A percentile compares a stretch with the other conserved stretches of the same genome.
Evolutionary conservation across 2,797 vertebrate genomes (phyloP).

Genomic region (Gallinago nigripennis): DNA sequence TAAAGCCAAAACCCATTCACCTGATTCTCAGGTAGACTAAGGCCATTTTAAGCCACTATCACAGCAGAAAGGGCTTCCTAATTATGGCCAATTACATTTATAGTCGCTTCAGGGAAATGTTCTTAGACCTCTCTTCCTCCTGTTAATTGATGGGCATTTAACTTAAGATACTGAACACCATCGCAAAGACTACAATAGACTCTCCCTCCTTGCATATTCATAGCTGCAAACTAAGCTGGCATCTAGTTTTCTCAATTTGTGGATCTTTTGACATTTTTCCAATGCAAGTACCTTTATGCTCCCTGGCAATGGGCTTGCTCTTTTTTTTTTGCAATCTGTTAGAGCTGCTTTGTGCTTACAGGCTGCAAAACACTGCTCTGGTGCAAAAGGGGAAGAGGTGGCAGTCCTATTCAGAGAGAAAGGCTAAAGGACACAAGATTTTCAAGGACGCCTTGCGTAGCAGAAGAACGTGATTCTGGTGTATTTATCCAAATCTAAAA

Average conservation of each 20-base stretch:
- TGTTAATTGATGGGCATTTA: conserved; percentile 1
- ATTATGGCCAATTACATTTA: conserved; percentile 30
- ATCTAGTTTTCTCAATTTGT: not conserved
- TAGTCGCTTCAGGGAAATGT: not conserved
- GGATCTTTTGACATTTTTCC: not conserved
- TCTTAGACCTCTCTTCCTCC: not conserved
- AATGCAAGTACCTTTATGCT: not conserved
- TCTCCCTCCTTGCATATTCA: not conserved
- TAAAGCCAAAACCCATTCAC: not conserved
- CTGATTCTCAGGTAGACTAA: not conserved
- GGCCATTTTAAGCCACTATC: not conserved
- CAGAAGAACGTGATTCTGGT: not conserved
- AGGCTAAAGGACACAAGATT: not conserved
- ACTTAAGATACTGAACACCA: not conserved
- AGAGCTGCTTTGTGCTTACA: not conserved
- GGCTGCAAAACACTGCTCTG: not conserved
- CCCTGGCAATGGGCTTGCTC: not conserved
- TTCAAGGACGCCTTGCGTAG: not conserved
- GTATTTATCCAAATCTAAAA: not conserved
- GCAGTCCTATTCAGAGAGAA: not conserved
- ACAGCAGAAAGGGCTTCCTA: not conserved
- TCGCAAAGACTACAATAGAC: not conserved
- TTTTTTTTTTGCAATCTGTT: not conserved
- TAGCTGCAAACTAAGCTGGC: not conserved
- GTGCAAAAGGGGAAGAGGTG: not conserved